Percentiles rank a stretch among this genome's conserved stretches.
Conservation (phyloP, 2,888 invertebrate species). For the Meteorus cinctellus region DNA sequence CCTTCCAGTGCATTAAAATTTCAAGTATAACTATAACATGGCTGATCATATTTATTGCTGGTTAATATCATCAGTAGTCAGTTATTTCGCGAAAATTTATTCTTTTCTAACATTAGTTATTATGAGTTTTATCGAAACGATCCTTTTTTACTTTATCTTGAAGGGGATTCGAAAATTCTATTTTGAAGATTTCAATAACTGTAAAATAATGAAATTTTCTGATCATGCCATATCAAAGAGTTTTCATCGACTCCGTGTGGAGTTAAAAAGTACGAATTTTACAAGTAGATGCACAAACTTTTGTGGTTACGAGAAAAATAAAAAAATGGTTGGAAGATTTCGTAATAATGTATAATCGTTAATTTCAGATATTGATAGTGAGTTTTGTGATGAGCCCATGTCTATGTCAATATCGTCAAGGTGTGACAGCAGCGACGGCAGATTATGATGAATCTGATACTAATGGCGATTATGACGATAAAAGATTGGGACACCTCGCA, state of each 20-base stretch:
- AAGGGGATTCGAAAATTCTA: slow-evolving; percentile 57
- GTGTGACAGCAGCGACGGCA: slow-evolving; percentile 51
- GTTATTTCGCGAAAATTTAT: slow-evolving; percentile 50
- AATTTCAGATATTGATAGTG: slow-evolving; percentile 65
- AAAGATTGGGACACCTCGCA: slow-evolving; percentile 64
- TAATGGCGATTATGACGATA: slow-evolving; percentile 68
- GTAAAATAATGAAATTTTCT: slow-evolving; percentile 6
- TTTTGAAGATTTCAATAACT: slow-evolving; percentile 55
- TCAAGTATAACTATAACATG: slow-evolving; percentile 40
- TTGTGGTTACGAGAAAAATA: neutral
- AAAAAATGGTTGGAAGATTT: no score
- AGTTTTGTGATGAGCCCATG: slow-evolving; percentile 74
- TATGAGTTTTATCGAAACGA: slow-evolving; percentile 52
- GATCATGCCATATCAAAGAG: neutral
- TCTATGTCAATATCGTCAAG: slow-evolving; percentile 72
- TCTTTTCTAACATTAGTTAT: slow-evolving; percentile 53
- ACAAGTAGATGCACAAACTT: neutral
- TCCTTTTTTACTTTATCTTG: slow-evolving; percentile 55
- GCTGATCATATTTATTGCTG: slow-evolving; percentile 49
- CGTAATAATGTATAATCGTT: neutral
- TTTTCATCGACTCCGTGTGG: neutral
- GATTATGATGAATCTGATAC: slow-evolving; percentile 72
- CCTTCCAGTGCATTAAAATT: slow-evolving; percentile 15
- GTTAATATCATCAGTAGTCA: slow-evolving; percentile 29
- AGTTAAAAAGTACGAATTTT: neutral